Percentiles rank a stretch among this genome's conserved stretches.
Evolutionary conservation across 2,888 invertebrate genomes (phyloP).

Genomic region (Villa cingulata): DNA sequence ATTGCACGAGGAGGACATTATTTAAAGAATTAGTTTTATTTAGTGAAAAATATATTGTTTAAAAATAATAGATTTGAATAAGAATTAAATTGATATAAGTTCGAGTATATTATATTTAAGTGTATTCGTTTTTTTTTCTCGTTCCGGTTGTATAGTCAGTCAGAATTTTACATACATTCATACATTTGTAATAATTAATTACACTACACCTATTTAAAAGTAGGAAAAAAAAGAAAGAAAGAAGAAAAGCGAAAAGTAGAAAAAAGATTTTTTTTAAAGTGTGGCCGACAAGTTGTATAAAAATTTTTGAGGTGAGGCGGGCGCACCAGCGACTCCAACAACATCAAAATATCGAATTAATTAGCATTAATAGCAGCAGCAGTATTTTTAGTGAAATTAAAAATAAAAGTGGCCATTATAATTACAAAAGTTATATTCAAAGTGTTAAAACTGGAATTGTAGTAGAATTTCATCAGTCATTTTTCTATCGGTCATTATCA

Average conservation of each 20-base stretch:
- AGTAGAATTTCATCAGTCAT: too few relatives aligned
- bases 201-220: background rate
- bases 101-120: background rate
- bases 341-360: too few relatives aligned
- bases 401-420: too few relatives aligned
- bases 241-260: constrained; percentile 2
- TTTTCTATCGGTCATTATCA: background rate
- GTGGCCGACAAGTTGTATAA: constrained; percentile 11
- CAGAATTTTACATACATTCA: too few relatives aligned
- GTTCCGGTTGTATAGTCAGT: background rate
- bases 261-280: constrained; percentile 10
- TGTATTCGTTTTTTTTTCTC: background rate
- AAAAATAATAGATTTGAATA: too few relatives aligned
- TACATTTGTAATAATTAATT: too few relatives aligned
- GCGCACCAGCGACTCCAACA: constrained; percentile 2
- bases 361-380: too few relatives aligned
- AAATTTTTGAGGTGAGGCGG: constrained; percentile 8
- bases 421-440: too few relatives aligned
- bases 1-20: constrained; percentile 14
- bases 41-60: too few relatives aligned
- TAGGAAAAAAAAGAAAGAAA: background rate
- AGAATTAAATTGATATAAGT: too few relatives aligned
- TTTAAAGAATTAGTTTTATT: background rate
- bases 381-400: too few relatives aligned
- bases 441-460: too few relatives aligned